Evolutionary conservation across 2,888 invertebrate genomes (phyloP).

Genomic region (Cerceris rybyensis): DNA sequence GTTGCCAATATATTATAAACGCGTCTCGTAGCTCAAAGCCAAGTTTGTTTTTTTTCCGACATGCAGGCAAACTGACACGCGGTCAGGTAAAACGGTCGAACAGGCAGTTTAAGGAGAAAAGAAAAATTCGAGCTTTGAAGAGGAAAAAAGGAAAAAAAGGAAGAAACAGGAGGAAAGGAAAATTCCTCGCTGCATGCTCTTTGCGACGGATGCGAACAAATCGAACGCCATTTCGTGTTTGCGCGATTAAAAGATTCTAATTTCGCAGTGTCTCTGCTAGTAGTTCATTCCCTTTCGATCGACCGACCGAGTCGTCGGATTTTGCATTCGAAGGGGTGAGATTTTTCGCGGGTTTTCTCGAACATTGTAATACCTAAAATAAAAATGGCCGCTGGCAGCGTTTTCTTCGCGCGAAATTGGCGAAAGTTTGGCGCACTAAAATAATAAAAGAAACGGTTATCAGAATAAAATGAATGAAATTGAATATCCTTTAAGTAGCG

Average conservation of each 20-base stretch:
- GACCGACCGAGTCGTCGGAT: conserved; percentile 22
- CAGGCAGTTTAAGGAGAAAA: conserved; percentile 3
- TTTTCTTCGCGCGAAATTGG: too few relatives aligned
- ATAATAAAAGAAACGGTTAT: too few relatives aligned
- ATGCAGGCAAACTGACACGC: too few relatives aligned
- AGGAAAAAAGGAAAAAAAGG: conserved; percentile 18
- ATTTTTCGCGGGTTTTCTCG: not conserved
- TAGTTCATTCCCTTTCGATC: conserved; percentile 35
- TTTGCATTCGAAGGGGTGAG: not conserved
- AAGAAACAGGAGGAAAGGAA: conserved; percentile 1
- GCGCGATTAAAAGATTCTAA: conserved; percentile 8
- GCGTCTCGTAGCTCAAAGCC: too few relatives aligned
- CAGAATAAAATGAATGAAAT: not conserved
- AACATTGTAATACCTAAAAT: too few relatives aligned
- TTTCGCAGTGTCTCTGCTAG: not conserved
- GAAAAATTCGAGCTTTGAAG: conserved; percentile 67
- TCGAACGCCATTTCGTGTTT: conserved; percentile 17
- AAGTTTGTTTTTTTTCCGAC: too few relatives aligned
- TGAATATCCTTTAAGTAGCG: not conserved
- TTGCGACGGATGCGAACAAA: conserved; percentile 33
- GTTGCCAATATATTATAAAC: conserved; percentile 66
- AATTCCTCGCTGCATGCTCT: conserved; percentile 8
- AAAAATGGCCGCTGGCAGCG: too few relatives aligned
- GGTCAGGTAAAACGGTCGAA: too few relatives aligned
- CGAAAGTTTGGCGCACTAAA: too few relatives aligned